phyloP scores from a whole-genome alignment of 2,113 vertebrate genomes.

The Dascyllus trimaculatus region DNA sequence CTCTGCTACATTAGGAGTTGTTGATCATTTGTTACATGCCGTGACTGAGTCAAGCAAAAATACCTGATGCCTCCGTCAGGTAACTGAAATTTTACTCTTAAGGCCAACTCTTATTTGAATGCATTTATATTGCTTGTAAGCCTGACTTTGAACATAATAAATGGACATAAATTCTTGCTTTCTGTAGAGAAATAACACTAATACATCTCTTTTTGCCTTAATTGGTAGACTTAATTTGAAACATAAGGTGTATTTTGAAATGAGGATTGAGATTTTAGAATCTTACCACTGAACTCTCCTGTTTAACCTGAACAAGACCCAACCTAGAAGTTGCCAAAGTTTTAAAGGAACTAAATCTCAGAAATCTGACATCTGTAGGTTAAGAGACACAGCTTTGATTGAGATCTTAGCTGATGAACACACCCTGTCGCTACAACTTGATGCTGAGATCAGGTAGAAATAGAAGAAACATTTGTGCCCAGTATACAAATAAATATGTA shows the following conservation, averaged over 20 bases:
- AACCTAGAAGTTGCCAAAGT: neutral
- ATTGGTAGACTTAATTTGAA: neutral
- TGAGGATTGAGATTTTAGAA: neutral
- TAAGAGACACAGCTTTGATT: neutral
- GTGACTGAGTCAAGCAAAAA: neutral
- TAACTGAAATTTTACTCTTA: neutral
- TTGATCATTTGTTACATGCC: neutral
- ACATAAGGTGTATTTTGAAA: neutral
- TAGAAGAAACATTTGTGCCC: neutral
- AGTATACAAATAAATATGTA: neutral
- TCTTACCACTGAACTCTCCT: neutral
- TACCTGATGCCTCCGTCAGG: neutral
- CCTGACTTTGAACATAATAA: neutral
- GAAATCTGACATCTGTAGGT: neutral
- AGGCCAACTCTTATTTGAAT: neutral
- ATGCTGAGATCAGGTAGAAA: neutral
- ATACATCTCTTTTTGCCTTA: neutral
- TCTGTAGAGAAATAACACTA: too few species aligned
- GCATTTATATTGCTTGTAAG: neutral
- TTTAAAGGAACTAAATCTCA: slow-evolving; percentile 3
- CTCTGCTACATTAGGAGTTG: too few species aligned
- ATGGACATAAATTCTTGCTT: neutral
- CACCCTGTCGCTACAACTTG: neutral
- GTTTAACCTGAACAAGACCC: neutral
- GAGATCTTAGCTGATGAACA: too few species aligned